Evolutionary conservation across 2,888 invertebrate genomes (phyloP).

Genomic region (Sturmia bella): DNA sequence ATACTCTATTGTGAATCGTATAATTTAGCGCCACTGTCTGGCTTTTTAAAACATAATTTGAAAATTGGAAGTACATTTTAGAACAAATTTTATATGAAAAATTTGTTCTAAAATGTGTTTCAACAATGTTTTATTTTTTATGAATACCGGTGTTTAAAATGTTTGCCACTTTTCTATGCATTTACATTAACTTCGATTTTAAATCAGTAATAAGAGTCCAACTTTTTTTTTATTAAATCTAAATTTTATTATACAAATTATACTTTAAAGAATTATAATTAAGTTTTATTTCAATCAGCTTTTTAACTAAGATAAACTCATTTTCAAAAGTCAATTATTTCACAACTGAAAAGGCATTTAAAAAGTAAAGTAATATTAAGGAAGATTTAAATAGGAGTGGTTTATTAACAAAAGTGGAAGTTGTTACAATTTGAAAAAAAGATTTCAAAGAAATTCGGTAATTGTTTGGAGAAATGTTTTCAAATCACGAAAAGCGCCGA

Average conservation of each 20-base stretch:
- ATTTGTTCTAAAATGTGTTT: too few relatives aligned
- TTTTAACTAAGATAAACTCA: constrained; percentile 44
- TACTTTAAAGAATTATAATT: constrained; percentile 49
- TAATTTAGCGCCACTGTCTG: too few relatives aligned
- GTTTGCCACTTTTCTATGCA: too few relatives aligned
- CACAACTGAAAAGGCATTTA: constrained; percentile 21
- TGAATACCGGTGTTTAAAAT: too few relatives aligned
- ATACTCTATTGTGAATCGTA: too few relatives aligned
- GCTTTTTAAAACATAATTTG: too few relatives aligned
- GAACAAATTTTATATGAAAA: too few relatives aligned
- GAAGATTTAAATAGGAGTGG: constrained; percentile 21
- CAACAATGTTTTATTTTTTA: too few relatives aligned
- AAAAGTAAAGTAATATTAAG: constrained; percentile 14
- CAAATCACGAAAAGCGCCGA: too few relatives aligned
- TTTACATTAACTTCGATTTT: too few relatives aligned
- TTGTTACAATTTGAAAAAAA: constrained; percentile 1
- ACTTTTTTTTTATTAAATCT: constrained; percentile 52
- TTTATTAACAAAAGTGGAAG: constrained; percentile 1
- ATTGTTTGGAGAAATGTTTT: background rate
- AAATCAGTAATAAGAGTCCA: too few relatives aligned
- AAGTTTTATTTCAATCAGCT: constrained; percentile 17
- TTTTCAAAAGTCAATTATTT: constrained; percentile 19
- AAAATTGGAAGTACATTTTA: too few relatives aligned
- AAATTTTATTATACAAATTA: constrained; percentile 63
- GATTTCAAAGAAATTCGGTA: background rate